A percentile compares a stretch with the other conserved stretches of the same genome.
These are phyloP conservation scores for Crocidura indochinensis DNA, from an alignment of 2,797 vertebrate genomes.

Conservation along the genomic window DNA sequence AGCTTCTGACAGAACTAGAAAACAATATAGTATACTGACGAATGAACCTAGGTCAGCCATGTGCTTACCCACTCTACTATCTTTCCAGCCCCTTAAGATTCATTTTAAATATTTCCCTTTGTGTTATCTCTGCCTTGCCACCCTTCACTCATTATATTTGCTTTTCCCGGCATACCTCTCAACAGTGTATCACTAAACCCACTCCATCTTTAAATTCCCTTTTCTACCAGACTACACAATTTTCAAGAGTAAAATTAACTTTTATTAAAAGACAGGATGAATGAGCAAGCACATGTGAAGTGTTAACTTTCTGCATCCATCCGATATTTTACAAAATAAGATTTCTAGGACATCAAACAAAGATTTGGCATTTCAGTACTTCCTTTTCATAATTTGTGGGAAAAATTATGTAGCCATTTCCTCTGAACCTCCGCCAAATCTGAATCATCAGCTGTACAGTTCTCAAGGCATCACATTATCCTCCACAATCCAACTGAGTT, in stretches of 20 bases:
- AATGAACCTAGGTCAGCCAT: too few relatives aligned
- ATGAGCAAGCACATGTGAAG: conserved; percentile 12
- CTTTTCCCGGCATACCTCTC: background rate
- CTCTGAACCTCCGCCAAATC: background rate
- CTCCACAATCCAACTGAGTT: background rate
- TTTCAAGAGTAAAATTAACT: background rate
- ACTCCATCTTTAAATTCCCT: background rate
- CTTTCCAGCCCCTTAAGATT: background rate
- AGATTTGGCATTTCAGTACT: background rate
- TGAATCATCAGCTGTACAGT: conserved; percentile 4
- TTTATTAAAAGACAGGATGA: background rate
- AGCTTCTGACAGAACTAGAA: too few relatives aligned
- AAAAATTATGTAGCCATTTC: conserved; percentile 24
- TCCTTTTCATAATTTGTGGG: conserved; percentile 39
- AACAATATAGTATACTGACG: too few relatives aligned
- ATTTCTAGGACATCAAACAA: conserved; percentile 7
- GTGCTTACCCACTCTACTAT: too few relatives aligned
- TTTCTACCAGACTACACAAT: background rate
- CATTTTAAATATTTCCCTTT: background rate
- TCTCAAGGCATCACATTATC: background rate
- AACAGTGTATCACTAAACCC: background rate
- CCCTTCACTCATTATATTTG: background rate
- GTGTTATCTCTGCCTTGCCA: fast-evolving
- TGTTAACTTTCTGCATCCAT: background rate
- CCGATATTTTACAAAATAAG: background rate